A percentile compares a stretch with the other conserved stretches of the same genome.
These are phyloP conservation scores for Aldabrachelys gigantea DNA, from an alignment of 2,113 vertebrate species.

Conservation along the genomic window DNA sequence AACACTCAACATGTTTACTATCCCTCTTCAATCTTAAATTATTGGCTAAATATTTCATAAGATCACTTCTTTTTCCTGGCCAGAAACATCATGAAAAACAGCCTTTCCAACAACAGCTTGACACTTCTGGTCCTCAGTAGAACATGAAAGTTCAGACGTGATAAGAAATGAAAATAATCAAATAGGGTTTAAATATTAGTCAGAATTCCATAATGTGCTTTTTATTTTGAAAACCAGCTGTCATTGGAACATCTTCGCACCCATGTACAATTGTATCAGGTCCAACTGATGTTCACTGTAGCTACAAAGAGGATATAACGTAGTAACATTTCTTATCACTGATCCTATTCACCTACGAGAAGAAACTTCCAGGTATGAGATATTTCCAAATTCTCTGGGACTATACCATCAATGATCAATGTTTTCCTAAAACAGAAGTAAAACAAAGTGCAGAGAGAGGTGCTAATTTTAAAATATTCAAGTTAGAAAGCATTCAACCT, in stretches of 20 bases:
- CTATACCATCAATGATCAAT: neutral
- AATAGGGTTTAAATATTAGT: neutral
- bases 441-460: neutral
- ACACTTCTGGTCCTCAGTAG: neutral
- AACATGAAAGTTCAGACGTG: neutral
- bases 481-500: too few species aligned
- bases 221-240: neutral
- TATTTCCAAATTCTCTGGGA: too few species aligned
- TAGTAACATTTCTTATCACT: neutral
- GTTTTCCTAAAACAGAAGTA: neutral
- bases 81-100: neutral
- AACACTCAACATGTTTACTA: neutral
- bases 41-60: neutral
- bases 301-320: neutral
- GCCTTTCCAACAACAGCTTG: neutral
- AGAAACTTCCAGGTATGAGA: too few species aligned
- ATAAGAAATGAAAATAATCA: neutral
- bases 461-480: too few species aligned
- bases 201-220: neutral
- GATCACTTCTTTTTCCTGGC: neutral
- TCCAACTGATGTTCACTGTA: accelerated
- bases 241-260: neutral
- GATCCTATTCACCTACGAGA: too few species aligned
- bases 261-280: neutral
- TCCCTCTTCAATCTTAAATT: neutral